Conservation (phyloP, 2,113 vertebrate genomes). For the Corvus moneduloides region DNA sequence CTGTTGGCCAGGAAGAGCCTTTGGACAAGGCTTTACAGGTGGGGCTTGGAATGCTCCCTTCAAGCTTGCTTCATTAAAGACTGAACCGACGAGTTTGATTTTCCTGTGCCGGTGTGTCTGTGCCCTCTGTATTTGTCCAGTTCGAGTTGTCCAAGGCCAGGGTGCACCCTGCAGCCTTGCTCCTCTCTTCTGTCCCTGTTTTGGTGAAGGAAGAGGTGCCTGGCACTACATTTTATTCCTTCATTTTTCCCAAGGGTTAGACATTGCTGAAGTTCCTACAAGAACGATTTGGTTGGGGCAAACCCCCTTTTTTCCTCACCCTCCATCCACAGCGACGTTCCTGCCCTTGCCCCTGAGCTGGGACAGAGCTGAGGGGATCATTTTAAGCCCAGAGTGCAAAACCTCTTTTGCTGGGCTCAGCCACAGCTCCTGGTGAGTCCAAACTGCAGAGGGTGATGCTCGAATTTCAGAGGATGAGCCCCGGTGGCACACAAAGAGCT, state of each 20-base stretch:
- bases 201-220: neutral
- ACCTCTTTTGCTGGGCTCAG: neutral
- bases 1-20: neutral
- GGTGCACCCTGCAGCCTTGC: neutral
- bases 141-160: neutral
- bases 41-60: neutral
- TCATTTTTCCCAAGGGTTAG: neutral
- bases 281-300: neutral
- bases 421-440: neutral
- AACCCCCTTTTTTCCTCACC: accelerated
- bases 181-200: neutral
- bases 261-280: neutral
- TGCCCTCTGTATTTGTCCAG: neutral
- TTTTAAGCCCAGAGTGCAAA: neutral
- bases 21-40: neutral
- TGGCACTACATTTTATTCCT: neutral
- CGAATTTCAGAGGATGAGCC: neutral
- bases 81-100: neutral
- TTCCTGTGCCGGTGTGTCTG: neutral
- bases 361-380: neutral
- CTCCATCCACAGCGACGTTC: neutral
- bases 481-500: neutral
- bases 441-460: neutral
- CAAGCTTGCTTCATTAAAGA: neutral
- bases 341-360: neutral